Conservation (phyloP, 1,140 invertebrate species). For the Drosophila tristis region DNA sequence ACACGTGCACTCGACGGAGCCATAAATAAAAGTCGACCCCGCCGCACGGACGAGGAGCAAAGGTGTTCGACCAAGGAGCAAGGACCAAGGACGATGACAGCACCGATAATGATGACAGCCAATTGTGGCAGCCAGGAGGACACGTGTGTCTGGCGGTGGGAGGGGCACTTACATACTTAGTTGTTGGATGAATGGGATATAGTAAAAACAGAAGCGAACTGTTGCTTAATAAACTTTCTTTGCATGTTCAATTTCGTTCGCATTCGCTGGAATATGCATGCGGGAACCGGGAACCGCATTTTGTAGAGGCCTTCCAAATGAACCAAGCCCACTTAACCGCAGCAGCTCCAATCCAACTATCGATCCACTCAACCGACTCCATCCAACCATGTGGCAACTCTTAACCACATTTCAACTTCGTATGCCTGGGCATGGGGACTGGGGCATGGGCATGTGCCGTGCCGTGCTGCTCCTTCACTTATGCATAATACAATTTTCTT, state of each 20-base stretch:
- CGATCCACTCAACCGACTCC: background rate
- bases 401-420: conserved; percentile 28
- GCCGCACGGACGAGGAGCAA: conserved; percentile 4
- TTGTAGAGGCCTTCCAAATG: too few species aligned
- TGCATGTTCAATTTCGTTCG: too few species aligned
- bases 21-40: conserved; percentile 66
- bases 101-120: conserved; percentile 61
- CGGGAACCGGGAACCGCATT: too few species aligned
- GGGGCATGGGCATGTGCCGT: too few species aligned
- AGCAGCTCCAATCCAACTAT: too few species aligned
- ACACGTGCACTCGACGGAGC: conserved; percentile 53
- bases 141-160: too few species aligned
- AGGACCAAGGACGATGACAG: conserved; percentile 50
- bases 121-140: conserved; percentile 39
- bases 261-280: too few species aligned
- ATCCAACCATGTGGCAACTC: conserved; percentile 9
- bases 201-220: too few species aligned
- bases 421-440: background rate
- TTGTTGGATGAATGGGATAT: too few species aligned
- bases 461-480: conserved; percentile 1
- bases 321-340: too few species aligned
- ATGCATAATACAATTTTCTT: conserved; percentile 27
- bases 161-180: too few species aligned
- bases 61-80: conserved; percentile 13
- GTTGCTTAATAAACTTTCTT: too few species aligned